These are phyloP conservation scores for Caenorhabditis virilis DNA, from an alignment of 2,888 invertebrate species.

Conservation along the genomic window DNA sequence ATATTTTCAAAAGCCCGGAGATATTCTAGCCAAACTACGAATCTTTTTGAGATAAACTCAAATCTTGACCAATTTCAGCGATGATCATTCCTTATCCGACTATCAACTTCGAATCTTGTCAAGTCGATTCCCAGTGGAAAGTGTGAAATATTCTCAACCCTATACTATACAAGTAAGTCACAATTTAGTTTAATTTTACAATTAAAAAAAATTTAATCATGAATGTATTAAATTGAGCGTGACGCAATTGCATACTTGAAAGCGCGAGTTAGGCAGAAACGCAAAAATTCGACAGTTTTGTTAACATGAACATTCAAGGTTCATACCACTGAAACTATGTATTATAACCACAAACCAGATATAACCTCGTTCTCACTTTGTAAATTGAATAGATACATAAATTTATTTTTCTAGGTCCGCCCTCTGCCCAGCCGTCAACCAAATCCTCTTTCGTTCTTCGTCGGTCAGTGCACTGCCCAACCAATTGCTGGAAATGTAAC, in stretches of 20 bases:
- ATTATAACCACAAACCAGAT: too few relatives aligned
- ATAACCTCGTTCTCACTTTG: too few relatives aligned
- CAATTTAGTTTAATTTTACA: background rate
- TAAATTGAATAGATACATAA: too few relatives aligned
- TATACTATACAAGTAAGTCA: constrained; percentile 32
- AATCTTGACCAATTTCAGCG: constrained; percentile 3
- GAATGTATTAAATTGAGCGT: too few relatives aligned
- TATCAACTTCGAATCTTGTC: constrained; percentile 29
- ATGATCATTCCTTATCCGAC: constrained; percentile 2
- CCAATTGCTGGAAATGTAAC: constrained; percentile 25
- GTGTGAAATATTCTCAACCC: constrained; percentile 29
- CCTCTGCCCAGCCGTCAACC: constrained; percentile 3
- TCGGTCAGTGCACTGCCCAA: constrained; percentile 29
- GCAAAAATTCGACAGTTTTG: background rate
- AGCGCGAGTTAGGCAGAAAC: too few relatives aligned
- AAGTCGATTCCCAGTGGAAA: constrained; percentile 21
- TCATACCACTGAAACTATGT: too few relatives aligned
- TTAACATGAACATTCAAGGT: too few relatives aligned
- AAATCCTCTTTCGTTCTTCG: constrained; percentile 14
- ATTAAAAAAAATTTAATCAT: too few relatives aligned
- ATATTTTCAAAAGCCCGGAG: too few relatives aligned
- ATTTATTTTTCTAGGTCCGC: constrained; percentile 28
- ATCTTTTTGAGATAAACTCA: background rate
- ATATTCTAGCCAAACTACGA: too few relatives aligned
- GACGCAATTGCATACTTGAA: too few relatives aligned